A percentile compares a stretch with the other conserved stretches of the same genome.
phyloP scores from a whole-genome alignment of 2,797 vertebrate species.

The Nyctalus aviator region DNA sequence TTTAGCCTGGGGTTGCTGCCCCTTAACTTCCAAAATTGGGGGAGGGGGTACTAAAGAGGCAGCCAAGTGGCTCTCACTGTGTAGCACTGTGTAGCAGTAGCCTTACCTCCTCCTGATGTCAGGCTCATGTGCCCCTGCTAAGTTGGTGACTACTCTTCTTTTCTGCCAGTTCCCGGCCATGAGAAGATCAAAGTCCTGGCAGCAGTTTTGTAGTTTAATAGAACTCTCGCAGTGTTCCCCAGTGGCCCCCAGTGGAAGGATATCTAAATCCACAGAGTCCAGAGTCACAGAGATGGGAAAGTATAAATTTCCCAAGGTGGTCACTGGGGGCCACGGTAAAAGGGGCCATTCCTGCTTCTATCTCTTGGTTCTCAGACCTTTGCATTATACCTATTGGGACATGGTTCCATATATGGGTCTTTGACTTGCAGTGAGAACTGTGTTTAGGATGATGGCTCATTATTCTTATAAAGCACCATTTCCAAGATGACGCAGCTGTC shows the following conservation, averaged over 20 bases:
- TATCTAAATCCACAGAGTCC: background rate
- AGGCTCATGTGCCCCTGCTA: background rate
- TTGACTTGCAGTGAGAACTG: conserved; percentile 3
- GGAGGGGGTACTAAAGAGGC: background rate
- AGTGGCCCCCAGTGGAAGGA: background rate
- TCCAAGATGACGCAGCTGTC: background rate
- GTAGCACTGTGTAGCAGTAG: background rate
- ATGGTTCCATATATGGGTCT: background rate
- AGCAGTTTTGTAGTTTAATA: background rate
- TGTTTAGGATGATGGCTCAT: background rate
- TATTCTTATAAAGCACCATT: background rate
- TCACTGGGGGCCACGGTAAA: background rate
- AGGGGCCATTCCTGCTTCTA: background rate
- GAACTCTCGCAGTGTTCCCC: background rate
- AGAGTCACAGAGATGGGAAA: background rate
- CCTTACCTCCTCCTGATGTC: background rate
- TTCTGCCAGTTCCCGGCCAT: background rate
- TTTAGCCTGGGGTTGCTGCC: background rate
- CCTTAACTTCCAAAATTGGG: background rate
- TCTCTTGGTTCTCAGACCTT: background rate
- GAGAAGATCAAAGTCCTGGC: background rate
- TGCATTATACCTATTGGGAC: background rate
- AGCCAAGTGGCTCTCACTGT: background rate
- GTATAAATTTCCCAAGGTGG: background rate
- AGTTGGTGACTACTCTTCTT: background rate